phyloP scores from a whole-genome alignment of 2,888 invertebrate genomes.

The Toxonevra muliebris region DNA sequence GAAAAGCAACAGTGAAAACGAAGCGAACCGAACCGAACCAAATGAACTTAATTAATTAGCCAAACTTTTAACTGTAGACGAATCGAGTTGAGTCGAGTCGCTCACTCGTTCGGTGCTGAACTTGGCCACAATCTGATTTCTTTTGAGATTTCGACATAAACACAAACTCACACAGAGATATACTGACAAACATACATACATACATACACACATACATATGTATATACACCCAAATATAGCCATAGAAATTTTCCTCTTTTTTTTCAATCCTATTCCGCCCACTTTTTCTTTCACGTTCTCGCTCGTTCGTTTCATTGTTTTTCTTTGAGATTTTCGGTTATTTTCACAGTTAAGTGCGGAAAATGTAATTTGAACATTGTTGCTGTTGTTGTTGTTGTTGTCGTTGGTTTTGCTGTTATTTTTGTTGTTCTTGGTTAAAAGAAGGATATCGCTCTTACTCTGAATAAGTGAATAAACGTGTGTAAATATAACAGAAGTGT shows the following conservation, averaged over 20 bases:
- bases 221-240: conserved; percentile 4
- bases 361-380: too few relatives aligned
- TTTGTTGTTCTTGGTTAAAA: too few relatives aligned
- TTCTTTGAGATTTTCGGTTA: conserved; percentile 24
- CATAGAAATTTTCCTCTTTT: too few relatives aligned
- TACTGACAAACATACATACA: neutral
- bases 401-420: too few relatives aligned
- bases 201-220: conserved; percentile 1
- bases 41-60: conserved; percentile 46
- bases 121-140: conserved; percentile 31
- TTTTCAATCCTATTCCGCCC: too few relatives aligned
- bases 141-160: conserved; percentile 20
- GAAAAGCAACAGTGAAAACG: neutral
- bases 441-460: too few relatives aligned
- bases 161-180: neutral
- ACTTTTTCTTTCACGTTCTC: neutral
- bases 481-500: neutral
- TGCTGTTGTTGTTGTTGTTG: too few relatives aligned
- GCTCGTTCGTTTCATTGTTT: conserved; percentile 10
- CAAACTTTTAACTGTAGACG: conserved; percentile 24
- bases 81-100: too few relatives aligned
- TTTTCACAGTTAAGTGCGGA: conserved; percentile 5
- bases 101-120: conserved; percentile 11
- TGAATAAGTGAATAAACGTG: neutral
- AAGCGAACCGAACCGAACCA: conserved; percentile 30